Conservation (phyloP, 2,888 invertebrate species). For the Latheticus oryzae region DNA sequence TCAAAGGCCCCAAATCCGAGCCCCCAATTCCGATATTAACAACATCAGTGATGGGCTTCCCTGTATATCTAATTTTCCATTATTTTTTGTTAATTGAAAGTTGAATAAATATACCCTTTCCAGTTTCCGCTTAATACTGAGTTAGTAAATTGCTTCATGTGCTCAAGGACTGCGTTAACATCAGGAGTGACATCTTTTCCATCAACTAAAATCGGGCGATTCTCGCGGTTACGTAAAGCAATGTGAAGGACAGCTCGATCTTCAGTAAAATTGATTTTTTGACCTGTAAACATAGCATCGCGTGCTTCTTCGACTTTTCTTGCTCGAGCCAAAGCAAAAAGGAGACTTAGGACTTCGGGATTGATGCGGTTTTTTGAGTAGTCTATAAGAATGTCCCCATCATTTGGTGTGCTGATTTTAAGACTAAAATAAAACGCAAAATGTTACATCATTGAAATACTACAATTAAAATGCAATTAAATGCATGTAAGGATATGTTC, state of each 20-base stretch:
- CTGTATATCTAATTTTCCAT: slow-evolving; percentile 75
- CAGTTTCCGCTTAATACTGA: slow-evolving; percentile 78
- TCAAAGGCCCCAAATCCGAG: slow-evolving; percentile 97
- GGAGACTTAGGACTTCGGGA: slow-evolving; percentile 77
- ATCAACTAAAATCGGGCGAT: slow-evolving; percentile 82
- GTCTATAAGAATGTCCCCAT: slow-evolving; percentile 93
- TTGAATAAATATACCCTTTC: slow-evolving; percentile 69
- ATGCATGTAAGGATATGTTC: too few species aligned
- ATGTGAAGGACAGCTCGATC: slow-evolving; percentile 94
- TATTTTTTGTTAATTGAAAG: slow-evolving; percentile 5
- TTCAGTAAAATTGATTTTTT: slow-evolving; percentile 98
- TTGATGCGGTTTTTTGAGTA: slow-evolving; percentile 96
- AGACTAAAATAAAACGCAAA: slow-evolving; percentile 69
- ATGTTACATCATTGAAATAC: background rate
- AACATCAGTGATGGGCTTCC: slow-evolving; percentile 94
- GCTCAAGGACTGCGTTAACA: slow-evolving; percentile 89
- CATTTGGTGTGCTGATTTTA: slow-evolving; percentile 79
- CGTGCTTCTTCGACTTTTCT: slow-evolving; percentile 87
- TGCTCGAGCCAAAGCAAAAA: slow-evolving; percentile 84
- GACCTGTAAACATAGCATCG: slow-evolving; percentile 92
- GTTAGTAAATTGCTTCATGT: slow-evolving; percentile 94
- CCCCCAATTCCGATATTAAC: slow-evolving; percentile 99
- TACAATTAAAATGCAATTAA: background rate
- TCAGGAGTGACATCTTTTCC: slow-evolving; percentile 93
- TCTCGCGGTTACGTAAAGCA: slow-evolving; percentile 89